Evolutionary conservation across 2,797 vertebrate genomes (phyloP).

Genomic region (Halcyon smyrnensis): DNA sequence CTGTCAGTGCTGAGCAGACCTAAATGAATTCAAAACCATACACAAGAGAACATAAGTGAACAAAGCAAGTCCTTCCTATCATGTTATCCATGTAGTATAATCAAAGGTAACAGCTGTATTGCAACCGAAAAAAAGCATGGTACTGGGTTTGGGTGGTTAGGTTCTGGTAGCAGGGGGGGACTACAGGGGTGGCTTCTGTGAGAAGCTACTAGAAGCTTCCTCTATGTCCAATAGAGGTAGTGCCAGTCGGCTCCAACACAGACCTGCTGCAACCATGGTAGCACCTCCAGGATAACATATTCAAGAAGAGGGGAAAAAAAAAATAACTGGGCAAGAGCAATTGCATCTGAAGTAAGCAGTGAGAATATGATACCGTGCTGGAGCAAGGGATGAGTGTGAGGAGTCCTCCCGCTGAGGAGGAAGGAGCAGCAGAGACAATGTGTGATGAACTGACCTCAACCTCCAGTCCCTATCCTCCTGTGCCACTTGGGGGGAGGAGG

Average conservation of each 20-base stretch:
- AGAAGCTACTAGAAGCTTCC: neutral
- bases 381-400: too few species aligned
- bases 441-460: neutral
- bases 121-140: neutral
- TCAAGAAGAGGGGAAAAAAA: neutral
- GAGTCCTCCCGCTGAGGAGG: neutral
- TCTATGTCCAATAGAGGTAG: neutral
- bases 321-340: neutral
- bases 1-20: neutral
- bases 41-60: neutral
- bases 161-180: neutral
- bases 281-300: neutral
- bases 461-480: neutral
- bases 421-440: accelerated
- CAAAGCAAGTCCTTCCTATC: neutral
- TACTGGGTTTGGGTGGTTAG: neutral
- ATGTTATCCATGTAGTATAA: neutral
- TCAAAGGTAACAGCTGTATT: neutral
- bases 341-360: neutral
- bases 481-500: neutral
- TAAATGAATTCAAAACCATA: neutral
- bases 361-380: neutral
- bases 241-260: neutral
- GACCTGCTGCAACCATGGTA: accelerated
- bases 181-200: neutral